phyloP scores from a whole-genome alignment of 2,888 invertebrate genomes.

The Amiota minor region DNA sequence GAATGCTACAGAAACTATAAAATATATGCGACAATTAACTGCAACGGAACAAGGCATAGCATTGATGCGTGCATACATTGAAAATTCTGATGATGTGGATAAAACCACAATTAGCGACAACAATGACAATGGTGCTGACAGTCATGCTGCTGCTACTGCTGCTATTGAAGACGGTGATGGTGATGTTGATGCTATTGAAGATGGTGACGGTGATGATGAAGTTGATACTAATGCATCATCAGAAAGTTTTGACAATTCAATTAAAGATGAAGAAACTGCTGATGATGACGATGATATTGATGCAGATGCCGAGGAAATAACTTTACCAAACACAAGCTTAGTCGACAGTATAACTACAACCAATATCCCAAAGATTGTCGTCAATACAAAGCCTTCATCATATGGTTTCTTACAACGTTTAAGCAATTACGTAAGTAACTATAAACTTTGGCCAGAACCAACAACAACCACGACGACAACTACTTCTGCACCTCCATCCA shows the following conservation, averaged over 20 bases:
- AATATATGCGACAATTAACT: conserved; percentile 60
- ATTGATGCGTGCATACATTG: conserved; percentile 64
- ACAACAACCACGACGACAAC: conserved; percentile 1
- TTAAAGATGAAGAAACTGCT: conserved; percentile 32
- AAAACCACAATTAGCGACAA: neutral
- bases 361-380: conserved; percentile 25
- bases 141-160: neutral
- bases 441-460: conserved; percentile 52
- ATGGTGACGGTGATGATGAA: conserved; percentile 37
- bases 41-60: conserved; percentile 62
- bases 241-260: conserved; percentile 21
- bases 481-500: conserved; percentile 22
- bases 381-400: neutral
- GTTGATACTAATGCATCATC: conserved; percentile 34
- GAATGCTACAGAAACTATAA: conserved; percentile 60
- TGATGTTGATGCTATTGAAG: conserved; percentile 22
- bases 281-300: conserved; percentile 39
- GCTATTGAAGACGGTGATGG: conserved; percentile 16
- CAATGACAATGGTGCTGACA: neutral
- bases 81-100: conserved; percentile 58
- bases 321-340: too few species aligned
- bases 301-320: conserved; percentile 36
- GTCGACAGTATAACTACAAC: conserved; percentile 26
- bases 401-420: conserved; percentile 53
- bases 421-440: conserved; percentile 55